Base-by-base conservation (phyloP, 2,113 vertebrate species). In the Leiothrix lutea region DNA sequence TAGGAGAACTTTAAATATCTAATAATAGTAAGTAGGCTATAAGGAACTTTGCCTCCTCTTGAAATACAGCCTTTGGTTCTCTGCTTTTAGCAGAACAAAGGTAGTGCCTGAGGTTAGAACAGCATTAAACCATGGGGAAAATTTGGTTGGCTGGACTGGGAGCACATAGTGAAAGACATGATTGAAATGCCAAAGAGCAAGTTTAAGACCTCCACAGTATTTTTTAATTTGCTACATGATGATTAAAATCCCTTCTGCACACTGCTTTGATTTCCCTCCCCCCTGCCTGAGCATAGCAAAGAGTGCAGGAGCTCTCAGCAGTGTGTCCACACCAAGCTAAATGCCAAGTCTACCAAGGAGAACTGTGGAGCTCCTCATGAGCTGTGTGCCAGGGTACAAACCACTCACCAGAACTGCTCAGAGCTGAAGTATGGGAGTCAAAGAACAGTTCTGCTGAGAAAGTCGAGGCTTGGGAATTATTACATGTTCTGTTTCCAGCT, bases 1-100 rank as follows among this genome's bases (percentile, higher is more conserved):
- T 31, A 93, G 75, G 47, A 92, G 60, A 86, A 88, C 69, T 96
- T 93, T 74, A 80, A 48, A 42, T 93, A 78, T 48, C 90, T 86
- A 96, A 90, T 80, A 90, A 96, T 86, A 94, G 80, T 86, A 94
- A 95, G 56, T 88, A 96, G 88, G 80, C 45, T 88, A 47, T 88
- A 86, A 88, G 80, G 56, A 86, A 92, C 80, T 93, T 88, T 29
- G 16, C 48, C 65, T 69, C 15, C 64, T 86, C 47, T 83, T 93
- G 82, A 93, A 96, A 79, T 88, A 53, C n/a, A 88, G 90, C 51
- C 72, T 73, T 85, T 87, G 62, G 62, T 78, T 88, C 67, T 65
- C 58, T 93, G 78, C 92, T 86, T 90, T 73, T 67, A 84, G 64
- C 81, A 88, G 69, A 74, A 16, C 1, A 5, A 78, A 94, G 69